Evolutionary conservation across 2,888 invertebrate species (phyloP).

Genomic region (Colletes collaris): DNA sequence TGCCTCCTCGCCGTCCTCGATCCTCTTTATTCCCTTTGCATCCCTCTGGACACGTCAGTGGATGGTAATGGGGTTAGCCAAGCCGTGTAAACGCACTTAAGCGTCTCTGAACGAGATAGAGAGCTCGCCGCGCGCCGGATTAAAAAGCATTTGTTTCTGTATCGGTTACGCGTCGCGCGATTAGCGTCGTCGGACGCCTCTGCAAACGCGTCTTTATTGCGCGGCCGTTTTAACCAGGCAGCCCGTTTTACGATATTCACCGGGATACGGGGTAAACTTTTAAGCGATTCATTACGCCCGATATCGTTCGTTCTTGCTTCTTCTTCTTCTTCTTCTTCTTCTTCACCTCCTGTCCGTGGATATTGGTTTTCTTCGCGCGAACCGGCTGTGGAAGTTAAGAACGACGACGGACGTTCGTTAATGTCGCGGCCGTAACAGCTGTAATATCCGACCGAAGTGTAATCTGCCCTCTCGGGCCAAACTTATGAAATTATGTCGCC

Average conservation of each 20-base stretch:
- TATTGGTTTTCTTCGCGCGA: conserved; percentile 9
- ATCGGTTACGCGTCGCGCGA: conserved; percentile 37
- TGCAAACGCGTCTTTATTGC: conserved; percentile 20
- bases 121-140: conserved; percentile 30
- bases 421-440: conserved; percentile 14
- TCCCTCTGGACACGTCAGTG: conserved; percentile 60
- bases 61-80: conserved; percentile 60
- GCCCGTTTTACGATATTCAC: conserved; percentile 2
- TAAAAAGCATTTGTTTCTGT: conserved; percentile 59
- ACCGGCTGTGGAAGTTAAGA: conserved; percentile 18
- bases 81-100: conserved; percentile 59
- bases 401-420: conserved; percentile 18
- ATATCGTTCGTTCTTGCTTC: background rate
- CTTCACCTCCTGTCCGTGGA: background rate
- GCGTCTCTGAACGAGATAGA: conserved; percentile 38
- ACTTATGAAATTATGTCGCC: conserved; percentile 18
- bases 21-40: conserved; percentile 43
- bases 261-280: background rate
- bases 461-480: background rate
- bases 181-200: conserved; percentile 7
- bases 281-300: conserved; percentile 7
- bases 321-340: no score
- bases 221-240: background rate
- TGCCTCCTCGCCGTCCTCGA: background rate
- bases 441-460: conserved; percentile 13